Conservation (phyloP, 2,888 invertebrate genomes). For the Miltochrista miniata region DNA sequence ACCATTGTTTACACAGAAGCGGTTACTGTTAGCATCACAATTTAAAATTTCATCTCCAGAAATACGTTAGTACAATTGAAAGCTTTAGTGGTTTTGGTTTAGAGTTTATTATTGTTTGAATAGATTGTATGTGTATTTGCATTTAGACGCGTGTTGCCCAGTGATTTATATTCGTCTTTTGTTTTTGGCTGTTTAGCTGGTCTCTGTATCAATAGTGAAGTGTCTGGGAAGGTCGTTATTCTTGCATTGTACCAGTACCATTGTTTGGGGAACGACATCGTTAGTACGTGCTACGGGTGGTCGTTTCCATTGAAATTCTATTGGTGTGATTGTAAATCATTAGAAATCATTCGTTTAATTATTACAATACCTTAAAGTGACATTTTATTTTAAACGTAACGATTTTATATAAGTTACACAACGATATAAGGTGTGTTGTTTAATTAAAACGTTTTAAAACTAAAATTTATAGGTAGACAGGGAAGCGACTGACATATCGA, state of each 20-base stretch:
- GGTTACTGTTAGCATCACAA: conserved; percentile 54
- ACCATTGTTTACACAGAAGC: conserved; percentile 77
- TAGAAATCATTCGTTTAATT: conserved; percentile 64
- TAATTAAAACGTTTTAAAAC: conserved; percentile 17
- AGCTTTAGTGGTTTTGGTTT: conserved; percentile 34
- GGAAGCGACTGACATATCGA: conserved; percentile 9
- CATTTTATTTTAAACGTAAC: conserved; percentile 46
- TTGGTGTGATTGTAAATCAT: conserved; percentile 76
- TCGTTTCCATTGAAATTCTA: conserved; percentile 77
- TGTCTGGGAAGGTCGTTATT: conserved; percentile 77
- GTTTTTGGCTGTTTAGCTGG: conserved; percentile 80
- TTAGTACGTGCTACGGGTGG: conserved; percentile 80
- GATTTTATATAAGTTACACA: conserved; percentile 16
- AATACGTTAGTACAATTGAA: conserved; percentile 6
- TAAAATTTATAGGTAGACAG: conserved; percentile 15
- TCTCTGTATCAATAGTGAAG: conserved; percentile 70
- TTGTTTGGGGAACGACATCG: conserved; percentile 78
- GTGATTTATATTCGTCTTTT: conserved; percentile 81
- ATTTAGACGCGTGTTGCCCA: conserved; percentile 58
- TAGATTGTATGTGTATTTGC: conserved; percentile 42
- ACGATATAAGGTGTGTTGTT: conserved; percentile 17
- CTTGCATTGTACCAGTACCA: conserved; percentile 77
- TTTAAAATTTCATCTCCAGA: conserved; percentile 27
- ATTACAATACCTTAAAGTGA: conserved; percentile 55
- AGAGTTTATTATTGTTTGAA: conserved; percentile 37